phyloP scores from a whole-genome alignment of 2,888 invertebrate species.

The Leptura quadrifasciata region DNA sequence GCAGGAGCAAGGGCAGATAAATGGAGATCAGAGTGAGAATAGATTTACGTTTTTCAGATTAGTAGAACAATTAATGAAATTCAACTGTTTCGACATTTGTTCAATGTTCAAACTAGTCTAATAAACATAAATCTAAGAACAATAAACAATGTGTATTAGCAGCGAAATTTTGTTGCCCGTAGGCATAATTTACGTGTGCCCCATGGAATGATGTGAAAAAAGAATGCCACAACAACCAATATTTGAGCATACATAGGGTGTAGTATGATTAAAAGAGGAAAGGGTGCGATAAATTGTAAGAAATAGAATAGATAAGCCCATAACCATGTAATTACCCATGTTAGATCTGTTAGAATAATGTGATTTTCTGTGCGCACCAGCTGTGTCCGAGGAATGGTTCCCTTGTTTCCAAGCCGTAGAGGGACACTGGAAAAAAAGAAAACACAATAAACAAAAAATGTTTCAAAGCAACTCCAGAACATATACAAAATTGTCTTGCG shows the following conservation, averaged over 20 bases:
- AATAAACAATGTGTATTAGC: neutral
- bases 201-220: neutral
- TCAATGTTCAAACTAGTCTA: too few relatives aligned
- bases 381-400: conserved; percentile 72
- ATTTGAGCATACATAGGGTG: conserved; percentile 28
- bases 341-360: conserved; percentile 86
- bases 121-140: neutral
- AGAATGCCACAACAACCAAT: neutral
- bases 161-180: neutral
- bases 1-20: too few relatives aligned
- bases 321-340: conserved; percentile 73
- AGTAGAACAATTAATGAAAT: too few relatives aligned
- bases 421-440: conserved; percentile 72
- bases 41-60: too few relatives aligned
- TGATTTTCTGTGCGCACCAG: conserved; percentile 85
- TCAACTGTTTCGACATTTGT: too few relatives aligned
- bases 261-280: conserved; percentile 56
- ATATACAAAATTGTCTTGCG: too few relatives aligned
- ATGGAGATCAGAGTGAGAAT: too few relatives aligned
- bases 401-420: conserved; percentile 68
- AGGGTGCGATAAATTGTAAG: conserved; percentile 49
- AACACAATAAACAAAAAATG: conserved; percentile 42
- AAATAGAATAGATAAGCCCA: conserved; percentile 67
- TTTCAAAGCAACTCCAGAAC: too few relatives aligned
- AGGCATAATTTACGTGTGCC: neutral